phyloP scores from a whole-genome alignment of 1,140 invertebrate genomes.

The Oscheius sp. region DNA sequence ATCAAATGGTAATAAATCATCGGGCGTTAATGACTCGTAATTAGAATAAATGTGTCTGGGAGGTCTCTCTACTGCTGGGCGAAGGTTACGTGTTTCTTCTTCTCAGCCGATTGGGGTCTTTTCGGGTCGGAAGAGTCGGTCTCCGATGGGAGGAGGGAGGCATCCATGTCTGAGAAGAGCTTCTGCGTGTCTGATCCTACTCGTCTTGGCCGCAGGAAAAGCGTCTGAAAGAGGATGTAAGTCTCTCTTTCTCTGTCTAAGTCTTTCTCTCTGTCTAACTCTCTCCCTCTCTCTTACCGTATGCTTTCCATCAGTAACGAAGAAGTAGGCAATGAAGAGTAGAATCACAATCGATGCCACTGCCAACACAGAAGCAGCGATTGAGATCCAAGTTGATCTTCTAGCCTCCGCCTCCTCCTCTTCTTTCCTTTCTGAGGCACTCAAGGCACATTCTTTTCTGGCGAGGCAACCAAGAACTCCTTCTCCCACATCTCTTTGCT shows the following conservation, averaged over 20 bases:
- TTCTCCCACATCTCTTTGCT: slow-evolving; percentile 43
- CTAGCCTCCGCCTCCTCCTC: background rate
- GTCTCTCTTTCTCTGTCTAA: no score
- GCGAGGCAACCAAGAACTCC: slow-evolving; percentile 49
- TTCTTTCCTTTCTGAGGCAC: background rate
- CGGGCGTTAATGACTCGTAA: background rate
- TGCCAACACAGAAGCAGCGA: slow-evolving; percentile 14
- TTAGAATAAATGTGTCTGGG: background rate
- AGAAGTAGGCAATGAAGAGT: slow-evolving; percentile 21
- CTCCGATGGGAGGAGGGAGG: background rate
- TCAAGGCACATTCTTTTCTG: slow-evolving; percentile 6
- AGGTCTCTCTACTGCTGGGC: background rate
- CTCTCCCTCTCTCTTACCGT: background rate
- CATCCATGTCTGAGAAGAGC: slow-evolving; percentile 18
- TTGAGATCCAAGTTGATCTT: slow-evolving; percentile 9
- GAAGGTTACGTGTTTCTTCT: slow-evolving; percentile 18
- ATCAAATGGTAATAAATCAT: background rate
- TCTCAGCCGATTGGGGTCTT: background rate
- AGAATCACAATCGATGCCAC: slow-evolving; percentile 20
- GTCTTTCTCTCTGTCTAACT: no score
- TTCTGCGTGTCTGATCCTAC: slow-evolving; percentile 18
- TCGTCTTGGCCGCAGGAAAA: slow-evolving; percentile 3
- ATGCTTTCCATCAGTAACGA: slow-evolving; percentile 14
- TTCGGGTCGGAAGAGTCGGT: background rate
- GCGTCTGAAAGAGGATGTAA: background rate